These are phyloP conservation scores for Caenorhabditis brenneri DNA, from an alignment of 1,140 invertebrate genomes.

Conservation along the genomic window DNA sequence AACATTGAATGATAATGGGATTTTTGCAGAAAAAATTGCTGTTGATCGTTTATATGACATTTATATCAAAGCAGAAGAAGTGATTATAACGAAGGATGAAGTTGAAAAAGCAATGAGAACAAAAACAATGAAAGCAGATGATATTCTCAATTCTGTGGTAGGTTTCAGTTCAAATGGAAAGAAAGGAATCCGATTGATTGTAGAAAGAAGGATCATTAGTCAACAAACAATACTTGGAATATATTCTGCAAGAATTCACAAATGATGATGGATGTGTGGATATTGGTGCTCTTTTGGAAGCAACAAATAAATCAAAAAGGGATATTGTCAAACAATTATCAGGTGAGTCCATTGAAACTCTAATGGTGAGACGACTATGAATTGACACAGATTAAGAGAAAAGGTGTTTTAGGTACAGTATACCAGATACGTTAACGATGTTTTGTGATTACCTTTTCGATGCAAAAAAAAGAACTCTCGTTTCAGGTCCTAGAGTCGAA, in stretches of 20 bases:
- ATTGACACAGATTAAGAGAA: too few relatives aligned
- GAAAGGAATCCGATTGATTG: background rate
- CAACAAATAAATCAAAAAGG: background rate
- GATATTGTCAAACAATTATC: background rate
- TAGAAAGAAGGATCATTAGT: background rate
- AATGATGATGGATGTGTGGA: background rate
- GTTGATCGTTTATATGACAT: slow-evolving; percentile 11
- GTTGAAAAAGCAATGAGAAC: slow-evolving; percentile 4
- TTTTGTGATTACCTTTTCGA: too few relatives aligned
- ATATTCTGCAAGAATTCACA: background rate
- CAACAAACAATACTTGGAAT: slow-evolving; percentile 5
- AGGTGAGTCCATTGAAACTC: too few relatives aligned
- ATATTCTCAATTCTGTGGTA: background rate
- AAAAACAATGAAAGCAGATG: background rate
- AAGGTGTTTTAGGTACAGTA: too few relatives aligned
- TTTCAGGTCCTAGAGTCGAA: background rate
- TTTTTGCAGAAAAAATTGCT: background rate
- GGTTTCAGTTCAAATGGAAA: background rate
- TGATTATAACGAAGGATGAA: background rate
- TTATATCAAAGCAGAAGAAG: slow-evolving; percentile 6
- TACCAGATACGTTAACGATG: too few relatives aligned
- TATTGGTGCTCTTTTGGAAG: slow-evolving; percentile 11
- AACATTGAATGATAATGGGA: background rate
- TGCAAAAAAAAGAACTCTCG: background rate
- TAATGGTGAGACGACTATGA: too few relatives aligned